phyloP scores from a whole-genome alignment of 1,140 invertebrate genomes.

The Meloidogyne hapla region DNA sequence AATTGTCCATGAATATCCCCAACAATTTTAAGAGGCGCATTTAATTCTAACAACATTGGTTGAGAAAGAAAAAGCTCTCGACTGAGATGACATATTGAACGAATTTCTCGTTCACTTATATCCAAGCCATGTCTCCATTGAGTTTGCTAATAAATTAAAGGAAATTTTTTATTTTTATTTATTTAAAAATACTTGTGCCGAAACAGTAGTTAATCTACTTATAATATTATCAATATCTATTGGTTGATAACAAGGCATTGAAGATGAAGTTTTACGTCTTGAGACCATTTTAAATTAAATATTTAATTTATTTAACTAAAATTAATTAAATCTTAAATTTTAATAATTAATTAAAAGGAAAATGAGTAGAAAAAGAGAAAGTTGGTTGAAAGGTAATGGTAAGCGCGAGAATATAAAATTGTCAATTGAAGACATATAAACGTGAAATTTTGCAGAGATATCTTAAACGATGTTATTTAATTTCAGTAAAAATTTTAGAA shows the following conservation, averaged over 20 bases:
- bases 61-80: conserved; percentile 70
- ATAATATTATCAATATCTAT: conserved; percentile 24
- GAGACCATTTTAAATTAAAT: conserved; percentile 16
- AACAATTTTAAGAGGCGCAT: conserved; percentile 70
- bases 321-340: neutral
- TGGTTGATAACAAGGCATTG: conserved; percentile 4
- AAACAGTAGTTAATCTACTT: conserved; percentile 1
- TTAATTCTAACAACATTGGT: conserved; percentile 71
- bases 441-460: no score
- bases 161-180: neutral
- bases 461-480: no score
- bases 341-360: neutral
- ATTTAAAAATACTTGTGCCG: neutral
- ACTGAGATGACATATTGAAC: conserved; percentile 67
- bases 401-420: no score
- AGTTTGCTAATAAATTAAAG: neutral
- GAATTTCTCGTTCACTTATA: conserved; percentile 56
- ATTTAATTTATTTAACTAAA: neutral
- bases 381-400: neutral
- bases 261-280: conserved; percentile 25
- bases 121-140: conserved; percentile 47
- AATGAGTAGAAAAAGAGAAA: neutral
- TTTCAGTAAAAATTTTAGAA: no score
- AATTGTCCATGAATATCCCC: conserved; percentile 62
- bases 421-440: no score